Conservation (phyloP, 2,797 vertebrate genomes). For the Neosilurus hyrtlii region DNA sequence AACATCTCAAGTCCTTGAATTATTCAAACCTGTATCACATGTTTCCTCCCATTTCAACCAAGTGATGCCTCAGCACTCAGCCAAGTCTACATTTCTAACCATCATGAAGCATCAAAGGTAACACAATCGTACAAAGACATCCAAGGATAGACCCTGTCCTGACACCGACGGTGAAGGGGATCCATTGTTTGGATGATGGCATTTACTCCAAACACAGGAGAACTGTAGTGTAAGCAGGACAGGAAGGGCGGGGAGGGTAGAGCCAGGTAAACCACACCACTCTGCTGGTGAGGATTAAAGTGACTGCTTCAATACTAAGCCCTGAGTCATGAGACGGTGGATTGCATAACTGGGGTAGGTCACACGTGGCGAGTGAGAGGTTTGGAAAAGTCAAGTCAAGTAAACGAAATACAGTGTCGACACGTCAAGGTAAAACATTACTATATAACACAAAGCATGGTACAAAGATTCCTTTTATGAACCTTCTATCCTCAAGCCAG, state of each 20-base stretch:
- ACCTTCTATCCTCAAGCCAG: background rate
- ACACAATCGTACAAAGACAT: slow-evolving; percentile 11
- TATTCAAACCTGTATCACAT: slow-evolving; percentile 68
- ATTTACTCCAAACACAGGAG: background rate
- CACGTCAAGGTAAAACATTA: background rate
- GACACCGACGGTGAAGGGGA: background rate
- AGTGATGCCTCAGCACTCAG: slow-evolving; percentile 52
- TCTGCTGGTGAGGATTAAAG: slow-evolving; percentile 11
- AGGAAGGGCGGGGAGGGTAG: background rate
- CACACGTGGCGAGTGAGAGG: background rate
- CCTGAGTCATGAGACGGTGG: slow-evolving; percentile 20
- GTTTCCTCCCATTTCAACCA: slow-evolving; percentile 64
- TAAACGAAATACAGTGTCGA: background rate
- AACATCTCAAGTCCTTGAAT: slow-evolving; percentile 61
- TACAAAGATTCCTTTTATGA: slow-evolving; percentile 18
- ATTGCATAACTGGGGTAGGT: slow-evolving; percentile 26
- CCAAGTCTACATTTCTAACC: slow-evolving; percentile 61
- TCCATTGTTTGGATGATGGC: background rate
- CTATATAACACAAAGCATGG: background rate
- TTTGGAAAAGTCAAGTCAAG: background rate
- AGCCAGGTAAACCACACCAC: slow-evolving; percentile 28
- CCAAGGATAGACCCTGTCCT: background rate
- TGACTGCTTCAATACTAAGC: background rate
- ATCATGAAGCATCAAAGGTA: slow-evolving; percentile 55
- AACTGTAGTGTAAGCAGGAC: slow-evolving; percentile 3